Conservation (phyloP, 2,113 vertebrate genomes). For the Addax nasomaculatus region DNA sequence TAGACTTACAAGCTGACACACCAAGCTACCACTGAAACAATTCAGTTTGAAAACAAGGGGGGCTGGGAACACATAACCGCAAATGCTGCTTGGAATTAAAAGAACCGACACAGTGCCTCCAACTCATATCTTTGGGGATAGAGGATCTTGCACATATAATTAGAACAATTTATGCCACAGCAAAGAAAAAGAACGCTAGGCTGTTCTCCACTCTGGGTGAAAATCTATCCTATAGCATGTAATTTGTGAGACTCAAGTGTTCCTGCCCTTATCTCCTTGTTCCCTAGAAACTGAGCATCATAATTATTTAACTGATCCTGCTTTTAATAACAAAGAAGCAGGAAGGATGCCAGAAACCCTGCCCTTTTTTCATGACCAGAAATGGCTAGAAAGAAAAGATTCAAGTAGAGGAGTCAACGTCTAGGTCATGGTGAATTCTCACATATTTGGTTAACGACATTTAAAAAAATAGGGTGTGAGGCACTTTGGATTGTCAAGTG, state of each 20-base stretch:
- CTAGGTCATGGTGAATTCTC: not conserved
- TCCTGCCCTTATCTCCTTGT: slow-evolving; percentile 53
- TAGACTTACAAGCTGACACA: slow-evolving; percentile 87
- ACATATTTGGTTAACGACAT: not conserved
- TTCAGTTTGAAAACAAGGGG: slow-evolving; percentile 78
- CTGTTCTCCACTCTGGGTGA: slow-evolving; percentile 22
- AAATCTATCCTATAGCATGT: slow-evolving; percentile 39
- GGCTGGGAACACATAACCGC: not conserved
- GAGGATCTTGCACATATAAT: slow-evolving; percentile 37
- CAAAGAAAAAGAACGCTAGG: not conserved
- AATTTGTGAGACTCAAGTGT: slow-evolving; percentile 48
- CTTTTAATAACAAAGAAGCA: slow-evolving; percentile 63
- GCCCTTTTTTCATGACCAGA: slow-evolving; percentile 38
- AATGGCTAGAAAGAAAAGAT: not conserved
- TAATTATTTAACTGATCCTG: slow-evolving; percentile 71
- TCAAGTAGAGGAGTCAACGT: not conserved
- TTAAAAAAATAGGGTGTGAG: not conserved
- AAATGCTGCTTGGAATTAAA: slow-evolving; percentile 63
- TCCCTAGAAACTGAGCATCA: slow-evolving; percentile 60
- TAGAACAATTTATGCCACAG: slow-evolving; percentile 66
- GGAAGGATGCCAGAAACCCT: slow-evolving; percentile 32
- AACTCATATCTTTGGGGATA: slow-evolving; percentile 65
- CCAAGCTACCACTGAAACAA: slow-evolving; percentile 80
- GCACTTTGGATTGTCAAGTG: not conserved
- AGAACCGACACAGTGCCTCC: slow-evolving; percentile 63